Conservation (phyloP, 2,888 invertebrate species). For the Cosmopolites sordidus region DNA sequence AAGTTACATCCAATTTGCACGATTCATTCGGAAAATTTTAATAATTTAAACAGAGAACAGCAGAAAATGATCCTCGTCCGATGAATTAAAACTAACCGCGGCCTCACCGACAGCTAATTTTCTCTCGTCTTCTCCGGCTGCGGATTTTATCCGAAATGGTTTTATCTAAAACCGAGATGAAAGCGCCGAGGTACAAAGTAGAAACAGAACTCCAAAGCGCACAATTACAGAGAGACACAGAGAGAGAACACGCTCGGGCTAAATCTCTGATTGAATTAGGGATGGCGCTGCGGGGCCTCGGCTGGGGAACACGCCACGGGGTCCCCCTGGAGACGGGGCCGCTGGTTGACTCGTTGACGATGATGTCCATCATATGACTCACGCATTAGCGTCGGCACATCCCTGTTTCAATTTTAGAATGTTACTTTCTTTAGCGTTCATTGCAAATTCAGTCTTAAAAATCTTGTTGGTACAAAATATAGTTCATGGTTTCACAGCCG, state of each 20-base stretch:
- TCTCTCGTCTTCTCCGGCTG: no score
- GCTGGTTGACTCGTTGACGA: slow-evolving; percentile 35
- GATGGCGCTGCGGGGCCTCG: slow-evolving; percentile 43
- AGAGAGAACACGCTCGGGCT: slow-evolving; percentile 34
- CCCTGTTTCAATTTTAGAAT: no score
- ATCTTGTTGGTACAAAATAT: no score
- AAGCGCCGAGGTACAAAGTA: slow-evolving; percentile 18
- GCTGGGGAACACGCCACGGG: not conserved
- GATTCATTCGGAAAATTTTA: no score
- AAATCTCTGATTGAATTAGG: slow-evolving; percentile 51
- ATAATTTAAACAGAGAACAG: no score
- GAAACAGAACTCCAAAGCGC: slow-evolving; percentile 23
- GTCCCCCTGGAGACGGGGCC: slow-evolving; percentile 43
- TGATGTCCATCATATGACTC: slow-evolving; percentile 31
- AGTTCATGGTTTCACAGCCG: no score
- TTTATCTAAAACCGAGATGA: slow-evolving; percentile 17
- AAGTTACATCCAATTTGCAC: no score
- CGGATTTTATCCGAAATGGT: not conserved
- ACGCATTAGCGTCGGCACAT: slow-evolving; percentile 29
- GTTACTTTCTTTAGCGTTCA: no score
- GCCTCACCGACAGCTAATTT: no score
- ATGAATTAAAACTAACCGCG: not conserved
- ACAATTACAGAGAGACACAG: slow-evolving; percentile 27
- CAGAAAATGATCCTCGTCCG: no score
- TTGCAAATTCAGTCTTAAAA: no score